Evolutionary conservation across 2,888 invertebrate genomes (phyloP).

Genomic region (Seira musarum): DNA sequence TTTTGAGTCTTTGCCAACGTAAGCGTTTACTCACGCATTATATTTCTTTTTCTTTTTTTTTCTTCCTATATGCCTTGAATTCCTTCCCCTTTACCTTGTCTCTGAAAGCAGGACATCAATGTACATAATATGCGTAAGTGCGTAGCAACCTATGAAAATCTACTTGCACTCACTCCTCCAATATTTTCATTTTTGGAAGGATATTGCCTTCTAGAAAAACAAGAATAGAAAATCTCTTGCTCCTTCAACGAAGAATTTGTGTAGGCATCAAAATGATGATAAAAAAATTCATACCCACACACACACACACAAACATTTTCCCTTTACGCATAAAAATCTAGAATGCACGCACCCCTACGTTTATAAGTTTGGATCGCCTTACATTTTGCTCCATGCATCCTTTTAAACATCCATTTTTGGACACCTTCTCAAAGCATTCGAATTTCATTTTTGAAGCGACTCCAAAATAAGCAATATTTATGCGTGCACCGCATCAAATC

Average conservation of each 20-base stretch:
- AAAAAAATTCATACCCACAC: background rate
- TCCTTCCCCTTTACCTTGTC: constrained; percentile 32
- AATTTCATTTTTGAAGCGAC: background rate
- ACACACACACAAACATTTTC: too few species aligned
- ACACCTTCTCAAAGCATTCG: background rate
- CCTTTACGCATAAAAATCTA: too few species aligned
- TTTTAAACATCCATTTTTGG: constrained; percentile 30
- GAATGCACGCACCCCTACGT: background rate
- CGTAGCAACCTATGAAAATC: too few species aligned
- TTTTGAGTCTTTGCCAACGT: too few species aligned
- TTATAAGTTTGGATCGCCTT: too few species aligned
- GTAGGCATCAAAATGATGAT: background rate
- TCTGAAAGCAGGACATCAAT: background rate
- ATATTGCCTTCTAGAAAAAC: constrained; percentile 10
- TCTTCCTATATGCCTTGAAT: constrained; percentile 7
- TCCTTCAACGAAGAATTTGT: background rate
- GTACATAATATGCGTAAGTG: too few species aligned
- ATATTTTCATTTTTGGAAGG: constrained; percentile 8
- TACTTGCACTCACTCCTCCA: too few species aligned
- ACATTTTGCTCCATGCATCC: constrained; percentile 21
- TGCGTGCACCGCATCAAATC: constrained; percentile 19
- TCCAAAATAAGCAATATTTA: constrained; percentile 9
- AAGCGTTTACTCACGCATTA: background rate
- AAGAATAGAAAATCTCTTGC: constrained; percentile 1
- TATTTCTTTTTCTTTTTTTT: background rate